Percentiles rank a stretch among this genome's conserved stretches.
Conservation (phyloP, 2,888 invertebrate genomes). For the Tetropium fuscum region DNA sequence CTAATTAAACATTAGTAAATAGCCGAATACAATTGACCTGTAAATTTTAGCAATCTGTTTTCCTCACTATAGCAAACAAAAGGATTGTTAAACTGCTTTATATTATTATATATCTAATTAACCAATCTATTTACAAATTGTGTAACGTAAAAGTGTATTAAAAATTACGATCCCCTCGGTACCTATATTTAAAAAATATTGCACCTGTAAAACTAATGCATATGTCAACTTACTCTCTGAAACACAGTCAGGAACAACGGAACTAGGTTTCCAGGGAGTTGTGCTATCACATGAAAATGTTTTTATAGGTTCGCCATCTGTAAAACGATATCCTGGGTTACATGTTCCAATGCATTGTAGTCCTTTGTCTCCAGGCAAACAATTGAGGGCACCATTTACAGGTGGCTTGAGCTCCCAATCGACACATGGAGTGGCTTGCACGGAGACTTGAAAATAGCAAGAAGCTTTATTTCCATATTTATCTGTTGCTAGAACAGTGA, state of each 20-base stretch:
- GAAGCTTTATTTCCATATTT: constrained; percentile 88
- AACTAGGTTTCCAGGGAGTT: constrained; percentile 87
- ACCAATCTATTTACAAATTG: too few species aligned
- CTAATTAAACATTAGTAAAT: too few species aligned
- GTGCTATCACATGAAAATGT: constrained; percentile 87
- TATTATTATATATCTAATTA: too few species aligned
- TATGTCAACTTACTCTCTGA: constrained; percentile 86
- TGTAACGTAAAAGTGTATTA: too few species aligned
- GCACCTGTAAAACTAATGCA: too few species aligned
- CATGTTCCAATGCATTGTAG: constrained; percentile 92
- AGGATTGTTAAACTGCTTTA: too few species aligned
- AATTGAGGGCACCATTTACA: constrained; percentile 89
- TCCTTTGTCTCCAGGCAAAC: constrained; percentile 84
- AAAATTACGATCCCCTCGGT: too few species aligned
- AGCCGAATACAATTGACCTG: too few species aligned
- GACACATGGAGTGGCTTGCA: constrained; percentile 93
- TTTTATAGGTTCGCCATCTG: constrained; percentile 90
- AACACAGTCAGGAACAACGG: constrained; percentile 94
- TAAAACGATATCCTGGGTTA: constrained; percentile 88
- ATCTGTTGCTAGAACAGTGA: constrained; percentile 90
- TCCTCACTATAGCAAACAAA: too few species aligned
- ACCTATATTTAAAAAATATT: too few species aligned
- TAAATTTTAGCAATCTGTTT: too few species aligned
- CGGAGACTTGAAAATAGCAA: constrained; percentile 93
- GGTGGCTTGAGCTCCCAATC: constrained; percentile 95